These are phyloP conservation scores for Drosophila parthenogenetica DNA, from an alignment of 2,888 invertebrate genomes.

Conservation along the genomic window DNA sequence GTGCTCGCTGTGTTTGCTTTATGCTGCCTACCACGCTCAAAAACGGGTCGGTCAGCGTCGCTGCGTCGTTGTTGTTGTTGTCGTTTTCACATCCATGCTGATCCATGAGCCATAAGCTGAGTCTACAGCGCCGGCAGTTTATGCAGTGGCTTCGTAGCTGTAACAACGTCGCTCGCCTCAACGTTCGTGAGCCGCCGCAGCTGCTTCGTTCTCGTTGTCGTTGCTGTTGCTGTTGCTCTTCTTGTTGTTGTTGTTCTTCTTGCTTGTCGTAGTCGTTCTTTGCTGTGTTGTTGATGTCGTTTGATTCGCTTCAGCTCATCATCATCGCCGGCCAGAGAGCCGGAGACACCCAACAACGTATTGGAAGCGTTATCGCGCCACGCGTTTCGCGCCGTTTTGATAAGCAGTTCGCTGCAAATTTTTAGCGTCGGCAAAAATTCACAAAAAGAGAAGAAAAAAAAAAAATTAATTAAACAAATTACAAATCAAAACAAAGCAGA, in stretches of 20 bases:
- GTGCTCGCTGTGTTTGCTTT: slow-evolving; percentile 47
- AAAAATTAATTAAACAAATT: background rate
- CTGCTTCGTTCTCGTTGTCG: slow-evolving; percentile 21
- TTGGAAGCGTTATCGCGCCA: slow-evolving; percentile 57
- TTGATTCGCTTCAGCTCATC: slow-evolving; percentile 24
- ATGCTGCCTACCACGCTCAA: slow-evolving; percentile 60
- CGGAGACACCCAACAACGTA: slow-evolving; percentile 19
- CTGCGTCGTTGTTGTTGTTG: slow-evolving; percentile 8
- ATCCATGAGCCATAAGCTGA: slow-evolving; percentile 44
- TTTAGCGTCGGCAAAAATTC: slow-evolving; percentile 58
- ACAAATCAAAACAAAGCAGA: slow-evolving; percentile 9
- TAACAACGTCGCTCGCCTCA: slow-evolving; percentile 73
- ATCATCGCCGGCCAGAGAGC: slow-evolving; percentile 28
- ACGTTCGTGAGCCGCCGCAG: slow-evolving; percentile 51
- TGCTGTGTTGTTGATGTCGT: slow-evolving; percentile 1
- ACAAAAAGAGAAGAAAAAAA: slow-evolving; percentile 4
- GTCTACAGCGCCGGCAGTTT: slow-evolving; percentile 71
- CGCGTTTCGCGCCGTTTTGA: slow-evolving; percentile 62
- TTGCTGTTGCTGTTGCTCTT: background rate
- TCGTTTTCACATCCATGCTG: slow-evolving; percentile 50
- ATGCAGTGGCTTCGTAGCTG: slow-evolving; percentile 78
- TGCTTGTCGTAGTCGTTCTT: slow-evolving; percentile 13
- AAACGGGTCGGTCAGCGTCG: slow-evolving; percentile 57
- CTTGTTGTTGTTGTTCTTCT: slow-evolving; percentile 1
- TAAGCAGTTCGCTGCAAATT: slow-evolving; percentile 50